Base-by-base conservation (phyloP, 2,113 vertebrate species). In the Vanacampus margaritifer region DNA sequence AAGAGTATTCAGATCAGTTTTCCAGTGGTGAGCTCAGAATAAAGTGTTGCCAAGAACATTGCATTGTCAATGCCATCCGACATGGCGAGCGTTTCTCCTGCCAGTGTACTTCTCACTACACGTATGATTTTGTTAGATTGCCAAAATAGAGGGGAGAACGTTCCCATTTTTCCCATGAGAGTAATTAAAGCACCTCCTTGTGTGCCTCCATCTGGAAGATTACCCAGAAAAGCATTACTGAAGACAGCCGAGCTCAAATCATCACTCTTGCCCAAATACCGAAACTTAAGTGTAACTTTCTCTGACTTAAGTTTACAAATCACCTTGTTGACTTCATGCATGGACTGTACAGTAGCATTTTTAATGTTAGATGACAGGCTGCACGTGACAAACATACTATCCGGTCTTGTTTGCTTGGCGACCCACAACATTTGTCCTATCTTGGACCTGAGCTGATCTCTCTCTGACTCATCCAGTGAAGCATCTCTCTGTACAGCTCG, bases 371-470 rank as follows among this genome's bases (percentile, higher is more conserved):
- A 75, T 10, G 65, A 69, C 12, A 79, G 36, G 16, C 60, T 66
- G 24, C 54, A 63, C 12, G 56, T 6, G 13, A 68, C 62, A 79
- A 63, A 69, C 65, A 69, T 63, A 23, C 66, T 11, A 23, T 35
- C 19, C 23, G 67, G 26, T 35, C 63, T 69, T 32, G 41, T 70
- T 13, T 72, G 54, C 16, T 63, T 72, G 5, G 68, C 36, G 26
- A 74, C 53, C 67, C 57, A 70, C 16, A 71, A 5, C 5, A 77
- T 68, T 28, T 77, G 74, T n/a, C 65, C 71, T 48, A 66, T 77
- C 48, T 77, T 74, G 43, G 71, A 71, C 56, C 50, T 65, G 5
- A 73, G 67, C 51, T 64, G 19, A 26, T 65, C 50, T n/a, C 45
- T 43, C 39, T 76, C 37, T 10, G 37, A 39, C 37, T 39, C 37